A percentile compares a stretch with the other conserved stretches of the same genome.
These are phyloP conservation scores for Mormyrus lacerda DNA, from an alignment of 2,113 vertebrate species.

Conservation along the genomic window DNA sequence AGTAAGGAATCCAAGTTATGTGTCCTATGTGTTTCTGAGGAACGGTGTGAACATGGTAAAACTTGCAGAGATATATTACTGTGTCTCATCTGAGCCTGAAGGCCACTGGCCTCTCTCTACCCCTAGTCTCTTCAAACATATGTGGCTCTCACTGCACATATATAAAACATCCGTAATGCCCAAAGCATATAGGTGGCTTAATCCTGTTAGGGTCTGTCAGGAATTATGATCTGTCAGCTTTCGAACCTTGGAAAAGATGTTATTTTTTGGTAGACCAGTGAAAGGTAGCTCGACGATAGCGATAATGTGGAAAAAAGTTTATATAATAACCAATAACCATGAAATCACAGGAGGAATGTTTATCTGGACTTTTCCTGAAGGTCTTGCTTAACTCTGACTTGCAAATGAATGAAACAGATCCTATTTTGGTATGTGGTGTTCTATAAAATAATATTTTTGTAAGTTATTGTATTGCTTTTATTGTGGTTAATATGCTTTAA, in stretches of 20 bases:
- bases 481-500: background rate
- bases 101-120: background rate
- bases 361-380: background rate
- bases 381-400: background rate
- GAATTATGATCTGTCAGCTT: background rate
- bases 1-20: conserved; percentile 17
- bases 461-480: background rate
- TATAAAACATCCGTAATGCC: background rate
- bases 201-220: background rate
- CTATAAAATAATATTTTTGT: background rate
- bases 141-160: background rate
- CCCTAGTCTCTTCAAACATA: background rate
- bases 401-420: background rate
- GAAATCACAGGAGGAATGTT: background rate
- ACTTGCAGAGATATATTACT: conserved; percentile 16
- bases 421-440: background rate
- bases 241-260: background rate
- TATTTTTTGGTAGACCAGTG: background rate
- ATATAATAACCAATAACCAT: background rate
- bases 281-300: background rate
- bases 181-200: background rate
- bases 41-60: conserved; percentile 3
- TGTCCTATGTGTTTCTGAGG: background rate
- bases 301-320: background rate
- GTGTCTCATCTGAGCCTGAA: background rate